Base-by-base conservation (phyloP, 2,113 vertebrate genomes). In the Ceyx margarethae region DNA sequence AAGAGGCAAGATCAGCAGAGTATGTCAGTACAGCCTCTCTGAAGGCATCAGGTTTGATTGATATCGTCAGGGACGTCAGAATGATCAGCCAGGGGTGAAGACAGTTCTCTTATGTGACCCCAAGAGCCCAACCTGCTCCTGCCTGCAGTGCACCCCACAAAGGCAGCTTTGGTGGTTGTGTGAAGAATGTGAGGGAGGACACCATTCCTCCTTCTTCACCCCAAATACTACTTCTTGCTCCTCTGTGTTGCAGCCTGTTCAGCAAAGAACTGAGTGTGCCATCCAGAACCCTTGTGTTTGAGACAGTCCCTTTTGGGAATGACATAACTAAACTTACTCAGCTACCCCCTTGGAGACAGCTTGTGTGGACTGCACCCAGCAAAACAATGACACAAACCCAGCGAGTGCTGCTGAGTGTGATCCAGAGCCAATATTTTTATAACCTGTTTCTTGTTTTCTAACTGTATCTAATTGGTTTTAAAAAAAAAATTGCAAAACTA, bases 1-100 rank as follows among this genome's bases (percentile, higher is more conserved):
- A 86, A 89, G 73, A 71, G 65, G 81, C 79, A 95, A 43, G 80
- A 57, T 79, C 91, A 96, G 89, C 89, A 78, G 86, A 75, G 91
- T 73, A 69, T 91, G 80, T 90, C 95, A 91, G 71, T 13, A 3
- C 37, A 31, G 78, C 84, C 0, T 3, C 76, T 77, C 8, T 0
- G 9, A 45, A 75, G 68, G 74, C 53, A 9, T 50, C 58, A 33
- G 46, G 19, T 73, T 57, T 66, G 89, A 60, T 57, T 66, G 89
- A 60, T 81, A 35, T n/a, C 1, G 6, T 57, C 69, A 48, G 76
- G 64, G 82, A 31, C 2, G 2, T 51, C 65, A 89, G 67, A 62
- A 51, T 4, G 33, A 45, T 74, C 82, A 93, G 87, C 67, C 61
- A 57, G 84, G 81, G 46, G 11, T 87, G 53, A 65, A 89, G 92